These are phyloP conservation scores for Danaus melanippus DNA, from an alignment of 1,140 invertebrate species.

Conservation along the genomic window DNA sequence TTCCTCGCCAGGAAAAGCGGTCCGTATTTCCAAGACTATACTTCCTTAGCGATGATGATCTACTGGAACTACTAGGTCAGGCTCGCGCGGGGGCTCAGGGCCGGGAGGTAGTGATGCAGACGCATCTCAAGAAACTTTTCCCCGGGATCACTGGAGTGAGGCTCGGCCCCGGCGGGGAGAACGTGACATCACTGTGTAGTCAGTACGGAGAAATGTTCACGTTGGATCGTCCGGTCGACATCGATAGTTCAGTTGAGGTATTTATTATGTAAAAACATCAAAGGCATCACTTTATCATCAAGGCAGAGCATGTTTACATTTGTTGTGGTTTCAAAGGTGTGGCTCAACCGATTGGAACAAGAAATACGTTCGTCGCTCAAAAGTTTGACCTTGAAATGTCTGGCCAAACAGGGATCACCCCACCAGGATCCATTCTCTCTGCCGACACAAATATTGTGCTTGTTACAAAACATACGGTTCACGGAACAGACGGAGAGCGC, in stretches of 20 bases:
- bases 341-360: conserved; percentile 85
- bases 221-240: conserved; percentile 83
- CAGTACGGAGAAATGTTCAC: conserved; percentile 89
- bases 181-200: conserved; percentile 72
- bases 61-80: conserved; percentile 93
- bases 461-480: conserved; percentile 82
- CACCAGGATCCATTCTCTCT: conserved; percentile 83
- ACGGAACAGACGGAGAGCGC: conserved; percentile 87
- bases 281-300: background rate
- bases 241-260: conserved; percentile 88
- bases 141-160: conserved; percentile 78
- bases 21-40: conserved; percentile 95
- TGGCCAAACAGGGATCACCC: conserved; percentile 67
- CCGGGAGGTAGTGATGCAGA: conserved; percentile 89
- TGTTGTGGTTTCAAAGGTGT: conserved; percentile 71
- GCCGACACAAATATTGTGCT: conserved; percentile 89
- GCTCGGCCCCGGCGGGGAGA: conserved; percentile 53
- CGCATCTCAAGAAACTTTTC: conserved; percentile 96
- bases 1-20: conserved; percentile 86
- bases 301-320: conserved; percentile 7
- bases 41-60: conserved; percentile 97
- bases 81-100: conserved; percentile 74
- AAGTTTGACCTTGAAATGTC: conserved; percentile 78
- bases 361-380: conserved; percentile 89
- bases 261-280: conserved; percentile 9